Evolutionary conservation across 2,888 invertebrate species (phyloP), one percentile per base, ranked within the genome.

Genomic region (Troides helena): DNA sequence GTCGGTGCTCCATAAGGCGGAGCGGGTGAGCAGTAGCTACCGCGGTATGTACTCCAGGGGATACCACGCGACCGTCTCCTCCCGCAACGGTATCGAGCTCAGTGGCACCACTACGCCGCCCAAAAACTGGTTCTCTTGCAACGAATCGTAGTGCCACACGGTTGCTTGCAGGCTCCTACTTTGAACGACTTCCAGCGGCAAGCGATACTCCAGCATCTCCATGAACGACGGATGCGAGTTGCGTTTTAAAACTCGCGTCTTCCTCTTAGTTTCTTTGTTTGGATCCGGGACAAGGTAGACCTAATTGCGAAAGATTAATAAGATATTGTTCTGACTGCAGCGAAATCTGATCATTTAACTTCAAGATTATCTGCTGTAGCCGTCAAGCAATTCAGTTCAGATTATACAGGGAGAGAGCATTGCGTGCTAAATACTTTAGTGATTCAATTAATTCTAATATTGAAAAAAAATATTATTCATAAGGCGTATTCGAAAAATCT

Each of bases 191-290:
- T 98, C 97, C 73, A 97, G 81, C 0, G 97, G 95, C 92, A 98
- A 94, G 72, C 98, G 94, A 81, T 98, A 99, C 82, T 97, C 97
- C 85, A 99, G 92, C 96, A 98, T 98, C 94, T 99, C 98, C 97
- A 99, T 99, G 89, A 98, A 99, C 23, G 98, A 98, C 0, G 99
- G 99, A 87, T 99, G 98, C 80, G 97, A 97, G 82, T 97, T 98
- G 76, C 97, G 96, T 78, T 96, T 96, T 1, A 98, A 95, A 1
- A 98, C 97, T 88, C 98, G 97, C 0, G 99, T 99, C 90, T 99
- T 99, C 66, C 98, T 94, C 89, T 99, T 99, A 21, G 99, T 99
- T 75, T 95, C 95, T 89, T 99, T 99, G 69, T 95, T 95, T 30
- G 96, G 95, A 86, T 99, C 99, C 12, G 99, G 99, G 77, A 97